Conservation (phyloP, 2,888 invertebrate genomes). For the Pammene fasciana region DNA sequence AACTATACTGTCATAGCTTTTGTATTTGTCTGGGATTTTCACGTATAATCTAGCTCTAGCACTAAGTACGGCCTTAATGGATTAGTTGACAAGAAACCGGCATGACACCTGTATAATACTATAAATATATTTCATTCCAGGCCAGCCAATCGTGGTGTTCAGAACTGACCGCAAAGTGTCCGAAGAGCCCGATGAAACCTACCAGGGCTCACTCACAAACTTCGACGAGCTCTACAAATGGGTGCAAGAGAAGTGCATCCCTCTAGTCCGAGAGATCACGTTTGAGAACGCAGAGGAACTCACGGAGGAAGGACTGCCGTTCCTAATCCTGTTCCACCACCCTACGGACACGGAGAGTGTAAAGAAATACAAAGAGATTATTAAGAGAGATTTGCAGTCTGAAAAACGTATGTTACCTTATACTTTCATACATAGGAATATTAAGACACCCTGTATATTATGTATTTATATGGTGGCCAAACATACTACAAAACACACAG, state of each 20-base stretch:
- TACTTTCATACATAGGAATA: neutral
- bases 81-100: too few relatives aligned
- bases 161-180: constrained; percentile 91
- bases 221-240: constrained; percentile 95
- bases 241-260: constrained; percentile 97
- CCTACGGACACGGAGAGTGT: constrained; percentile 92
- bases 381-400: constrained; percentile 88
- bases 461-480: too few relatives aligned
- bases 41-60: too few relatives aligned
- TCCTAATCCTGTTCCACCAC: constrained; percentile 97
- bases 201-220: constrained; percentile 86
- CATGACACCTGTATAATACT: too few relatives aligned
- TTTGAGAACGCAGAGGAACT: constrained; percentile 99
- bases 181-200: constrained; percentile 93
- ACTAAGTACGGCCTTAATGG: too few relatives aligned
- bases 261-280: constrained; percentile 98
- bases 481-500: too few relatives aligned
- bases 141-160: constrained; percentile 92
- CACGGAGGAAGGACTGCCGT: constrained; percentile 99
- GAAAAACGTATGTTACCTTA: constrained; percentile 92
- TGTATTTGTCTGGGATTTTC: too few relatives aligned
- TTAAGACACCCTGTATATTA: too few relatives aligned
- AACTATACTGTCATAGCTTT: too few relatives aligned
- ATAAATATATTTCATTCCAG: constrained; percentile 61
- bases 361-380: constrained; percentile 92